Percentiles rank a stretch among this genome's conserved stretches.
These are phyloP conservation scores for Microplitis mediator DNA, from an alignment of 1,140 invertebrate species.

Conservation along the genomic window DNA sequence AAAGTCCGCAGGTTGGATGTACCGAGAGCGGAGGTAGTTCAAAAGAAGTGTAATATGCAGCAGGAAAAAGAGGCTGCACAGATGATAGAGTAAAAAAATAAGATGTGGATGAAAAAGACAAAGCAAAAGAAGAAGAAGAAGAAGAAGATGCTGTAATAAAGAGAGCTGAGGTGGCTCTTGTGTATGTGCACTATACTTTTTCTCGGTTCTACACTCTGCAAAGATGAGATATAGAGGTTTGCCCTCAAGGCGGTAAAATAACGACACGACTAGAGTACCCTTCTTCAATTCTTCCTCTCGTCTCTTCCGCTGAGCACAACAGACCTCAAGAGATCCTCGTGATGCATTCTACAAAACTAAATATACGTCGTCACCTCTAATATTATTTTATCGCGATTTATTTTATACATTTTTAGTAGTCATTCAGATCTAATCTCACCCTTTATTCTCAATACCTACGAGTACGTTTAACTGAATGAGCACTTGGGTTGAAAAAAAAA, in stretches of 20 bases:
- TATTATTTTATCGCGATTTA: background rate
- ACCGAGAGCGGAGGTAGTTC: no score
- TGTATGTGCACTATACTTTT: slow-evolving; percentile 4
- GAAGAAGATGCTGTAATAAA: background rate
- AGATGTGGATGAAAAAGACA: background rate
- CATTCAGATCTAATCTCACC: no score
- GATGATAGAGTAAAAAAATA: background rate
- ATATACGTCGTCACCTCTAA: background rate
- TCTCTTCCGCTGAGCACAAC: slow-evolving; percentile 19
- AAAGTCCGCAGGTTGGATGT: background rate
- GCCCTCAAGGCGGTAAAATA: slow-evolving; percentile 53
- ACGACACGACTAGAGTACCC: slow-evolving; percentile 49
- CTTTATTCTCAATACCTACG: no score
- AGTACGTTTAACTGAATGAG: no score
- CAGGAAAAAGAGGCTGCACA: background rate
- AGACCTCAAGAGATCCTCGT: background rate
- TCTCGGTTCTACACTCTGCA: slow-evolving; percentile 26
- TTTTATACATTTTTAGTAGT: background rate
- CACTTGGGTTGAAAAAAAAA: background rate
- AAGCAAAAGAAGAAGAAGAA: slow-evolving; percentile 12
- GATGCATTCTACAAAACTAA: background rate
- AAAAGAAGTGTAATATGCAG: no score
- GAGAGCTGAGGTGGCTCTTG: slow-evolving; percentile 12
- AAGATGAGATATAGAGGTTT: slow-evolving; percentile 49
- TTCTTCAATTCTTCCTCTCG: slow-evolving; percentile 32